These are phyloP conservation scores for Pseudochromis fuscus DNA, from an alignment of 2,797 vertebrate species.

Conservation along the genomic window DNA sequence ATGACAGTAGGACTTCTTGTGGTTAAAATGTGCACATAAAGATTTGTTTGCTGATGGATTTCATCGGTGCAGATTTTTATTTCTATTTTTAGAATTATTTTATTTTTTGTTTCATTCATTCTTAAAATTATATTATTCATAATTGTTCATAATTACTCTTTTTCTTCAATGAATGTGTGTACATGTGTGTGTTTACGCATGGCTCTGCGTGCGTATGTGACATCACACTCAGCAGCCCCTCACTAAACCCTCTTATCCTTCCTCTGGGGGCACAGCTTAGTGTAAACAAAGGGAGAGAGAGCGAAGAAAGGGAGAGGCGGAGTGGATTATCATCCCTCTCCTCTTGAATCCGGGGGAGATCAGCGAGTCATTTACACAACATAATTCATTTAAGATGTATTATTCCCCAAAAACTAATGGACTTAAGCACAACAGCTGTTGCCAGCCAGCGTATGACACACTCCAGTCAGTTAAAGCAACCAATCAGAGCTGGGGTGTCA, in stretches of 20 bases:
- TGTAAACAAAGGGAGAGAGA: constrained; percentile 80
- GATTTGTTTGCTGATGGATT: constrained; percentile 26
- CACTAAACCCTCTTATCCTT: constrained; percentile 82
- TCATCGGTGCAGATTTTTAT: constrained; percentile 34
- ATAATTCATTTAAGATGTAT: constrained; percentile 80
- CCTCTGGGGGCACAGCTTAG: constrained; percentile 80
- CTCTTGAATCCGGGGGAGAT: constrained; percentile 77
- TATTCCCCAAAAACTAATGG: constrained; percentile 78
- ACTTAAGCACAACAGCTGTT: constrained; percentile 71
- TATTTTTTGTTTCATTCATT: constrained; percentile 39
- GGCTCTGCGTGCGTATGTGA: constrained; percentile 53
- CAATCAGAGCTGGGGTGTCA: constrained; percentile 43
- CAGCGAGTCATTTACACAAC: constrained; percentile 79
- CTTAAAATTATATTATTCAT: constrained; percentile 32
- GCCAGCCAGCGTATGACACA: constrained; percentile 64
- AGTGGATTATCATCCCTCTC: constrained; percentile 80
- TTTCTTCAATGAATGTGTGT: constrained; percentile 20
- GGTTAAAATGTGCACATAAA: constrained; percentile 18
- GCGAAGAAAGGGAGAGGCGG: constrained; percentile 68
- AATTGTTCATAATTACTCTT: constrained; percentile 24
- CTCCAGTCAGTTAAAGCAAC: constrained; percentile 53
- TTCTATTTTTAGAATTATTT: no score
- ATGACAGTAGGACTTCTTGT: not conserved
- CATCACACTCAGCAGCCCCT: constrained; percentile 73
- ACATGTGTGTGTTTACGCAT: constrained; percentile 17